Evolutionary conservation across 2,113 vertebrate species (phyloP).

Genomic region (Eonycteris spelaea): DNA sequence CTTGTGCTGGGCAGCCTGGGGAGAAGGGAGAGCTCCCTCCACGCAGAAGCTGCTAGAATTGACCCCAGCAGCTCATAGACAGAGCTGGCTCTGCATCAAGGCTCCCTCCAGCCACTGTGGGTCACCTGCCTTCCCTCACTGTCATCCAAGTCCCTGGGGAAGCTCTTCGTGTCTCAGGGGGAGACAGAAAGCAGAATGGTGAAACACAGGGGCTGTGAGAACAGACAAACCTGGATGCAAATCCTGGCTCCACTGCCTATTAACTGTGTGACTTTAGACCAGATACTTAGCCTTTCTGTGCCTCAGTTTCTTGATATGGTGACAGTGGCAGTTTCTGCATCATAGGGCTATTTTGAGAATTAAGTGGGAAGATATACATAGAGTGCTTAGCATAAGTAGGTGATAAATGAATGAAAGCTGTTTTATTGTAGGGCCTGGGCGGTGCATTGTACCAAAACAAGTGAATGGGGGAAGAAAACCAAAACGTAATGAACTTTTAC

Average conservation of each 20-base stretch:
- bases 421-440: not conserved
- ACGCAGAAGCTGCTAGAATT: not conserved
- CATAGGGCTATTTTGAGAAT: slow-evolving; percentile 22
- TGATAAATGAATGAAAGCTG: not conserved
- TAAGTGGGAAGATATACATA: not conserved
- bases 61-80: not conserved
- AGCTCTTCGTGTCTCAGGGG: not conserved
- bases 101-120: not conserved
- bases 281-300: slow-evolving; percentile 2
- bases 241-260: not conserved
- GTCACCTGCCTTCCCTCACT: not conserved
- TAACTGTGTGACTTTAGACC: not conserved
- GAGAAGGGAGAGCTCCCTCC: not conserved
- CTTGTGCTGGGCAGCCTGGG: not conserved
- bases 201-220: not conserved
- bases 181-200: not conserved
- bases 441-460: not conserved
- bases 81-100: not conserved
- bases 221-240: not conserved
- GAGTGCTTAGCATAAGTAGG: not conserved
- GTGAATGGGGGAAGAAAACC: not conserved
- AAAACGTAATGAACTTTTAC: not conserved
- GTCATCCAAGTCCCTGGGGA: not conserved
- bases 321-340: not conserved
- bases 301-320: not conserved